phyloP scores from a whole-genome alignment of 2,797 vertebrate genomes.

The Betta splendens region DNA sequence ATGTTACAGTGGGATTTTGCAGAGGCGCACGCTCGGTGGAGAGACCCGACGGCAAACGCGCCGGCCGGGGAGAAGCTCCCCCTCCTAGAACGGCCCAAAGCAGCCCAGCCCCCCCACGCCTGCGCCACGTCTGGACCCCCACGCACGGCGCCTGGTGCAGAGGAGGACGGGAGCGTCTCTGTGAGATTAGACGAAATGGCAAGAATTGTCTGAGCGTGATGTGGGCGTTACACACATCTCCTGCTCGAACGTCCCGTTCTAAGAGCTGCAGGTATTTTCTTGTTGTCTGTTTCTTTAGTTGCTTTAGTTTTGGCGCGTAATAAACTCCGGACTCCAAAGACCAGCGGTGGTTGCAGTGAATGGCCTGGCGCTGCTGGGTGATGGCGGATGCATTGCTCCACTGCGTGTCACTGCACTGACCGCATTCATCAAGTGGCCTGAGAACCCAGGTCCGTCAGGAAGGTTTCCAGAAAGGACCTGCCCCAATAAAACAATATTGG shows the following conservation, averaged over 20 bases:
- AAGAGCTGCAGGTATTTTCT: slow-evolving; percentile 46
- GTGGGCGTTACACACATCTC: slow-evolving; percentile 3
- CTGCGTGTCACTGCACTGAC: slow-evolving; percentile 19
- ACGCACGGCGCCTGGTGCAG: slow-evolving; percentile 19
- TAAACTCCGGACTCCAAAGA: not conserved
- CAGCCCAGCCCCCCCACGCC: slow-evolving; percentile 43
- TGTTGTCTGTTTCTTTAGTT: slow-evolving; percentile 7
- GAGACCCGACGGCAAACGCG: slow-evolving; percentile 41
- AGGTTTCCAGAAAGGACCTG: slow-evolving; percentile 57
- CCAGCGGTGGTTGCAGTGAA: not conserved
- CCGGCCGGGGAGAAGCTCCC: slow-evolving; percentile 49
- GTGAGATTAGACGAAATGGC: slow-evolving; percentile 17
- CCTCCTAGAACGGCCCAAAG: slow-evolving; percentile 58
- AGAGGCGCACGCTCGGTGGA: slow-evolving; percentile 72
- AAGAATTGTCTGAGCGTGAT: not conserved
- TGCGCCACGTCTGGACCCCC: slow-evolving; percentile 20
- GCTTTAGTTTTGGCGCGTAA: not conserved
- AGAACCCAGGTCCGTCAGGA: slow-evolving; percentile 38
- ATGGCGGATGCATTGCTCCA: slow-evolving; percentile 2
- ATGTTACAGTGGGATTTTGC: slow-evolving; percentile 82
- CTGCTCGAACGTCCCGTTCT: slow-evolving; percentile 33
- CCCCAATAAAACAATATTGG: slow-evolving; percentile 70
- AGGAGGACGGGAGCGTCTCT: slow-evolving; percentile 7
- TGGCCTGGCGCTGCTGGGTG: not conserved
- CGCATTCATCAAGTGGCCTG: slow-evolving; percentile 30